phyloP scores from a whole-genome alignment of 2,113 vertebrate species.

The Amblyopsis rosae region DNA sequence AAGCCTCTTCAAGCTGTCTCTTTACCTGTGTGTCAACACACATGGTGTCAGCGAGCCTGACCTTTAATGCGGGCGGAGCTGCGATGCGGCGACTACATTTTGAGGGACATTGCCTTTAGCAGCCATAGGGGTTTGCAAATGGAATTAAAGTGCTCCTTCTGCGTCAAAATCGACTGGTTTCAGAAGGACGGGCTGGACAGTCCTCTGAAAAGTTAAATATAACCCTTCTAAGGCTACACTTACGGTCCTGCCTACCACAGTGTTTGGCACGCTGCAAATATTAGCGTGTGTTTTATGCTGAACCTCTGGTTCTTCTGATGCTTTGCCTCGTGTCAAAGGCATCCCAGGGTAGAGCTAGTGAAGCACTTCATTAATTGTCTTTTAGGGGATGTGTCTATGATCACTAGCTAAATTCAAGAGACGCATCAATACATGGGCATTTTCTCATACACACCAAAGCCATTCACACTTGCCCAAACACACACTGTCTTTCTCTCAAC shows the following conservation, averaged over 20 bases:
- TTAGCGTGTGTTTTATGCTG: not conserved
- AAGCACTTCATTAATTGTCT: conserved; percentile 31
- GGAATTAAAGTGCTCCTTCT: not conserved
- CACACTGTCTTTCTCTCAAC: conserved; percentile 12
- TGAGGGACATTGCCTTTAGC: not conserved
- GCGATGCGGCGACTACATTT: not conserved
- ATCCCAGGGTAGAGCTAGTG: conserved; percentile 12
- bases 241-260: too few relatives aligned
- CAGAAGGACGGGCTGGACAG: too few relatives aligned
- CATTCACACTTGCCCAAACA: not conserved
- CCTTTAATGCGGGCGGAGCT: not conserved
- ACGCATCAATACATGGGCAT: conserved; percentile 4
- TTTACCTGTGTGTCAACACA: conserved; percentile 15
- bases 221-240: too few relatives aligned
- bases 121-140: not conserved
- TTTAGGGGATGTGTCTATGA: conserved; percentile 19
- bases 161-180: not conserved
- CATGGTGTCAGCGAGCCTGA: not conserved
- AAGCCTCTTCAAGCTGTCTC: conserved; percentile 5
- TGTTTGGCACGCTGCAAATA: too few relatives aligned
- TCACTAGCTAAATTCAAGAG: not conserved
- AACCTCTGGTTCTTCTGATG: not conserved
- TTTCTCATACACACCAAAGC: not conserved
- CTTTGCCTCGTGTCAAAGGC: conserved; percentile 24
- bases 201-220: too few relatives aligned